Evolutionary conservation across 1,140 invertebrate genomes (phyloP), one percentile per base, ranked within the genome.

Genomic region (Stegodyphus dumicola): DNA sequence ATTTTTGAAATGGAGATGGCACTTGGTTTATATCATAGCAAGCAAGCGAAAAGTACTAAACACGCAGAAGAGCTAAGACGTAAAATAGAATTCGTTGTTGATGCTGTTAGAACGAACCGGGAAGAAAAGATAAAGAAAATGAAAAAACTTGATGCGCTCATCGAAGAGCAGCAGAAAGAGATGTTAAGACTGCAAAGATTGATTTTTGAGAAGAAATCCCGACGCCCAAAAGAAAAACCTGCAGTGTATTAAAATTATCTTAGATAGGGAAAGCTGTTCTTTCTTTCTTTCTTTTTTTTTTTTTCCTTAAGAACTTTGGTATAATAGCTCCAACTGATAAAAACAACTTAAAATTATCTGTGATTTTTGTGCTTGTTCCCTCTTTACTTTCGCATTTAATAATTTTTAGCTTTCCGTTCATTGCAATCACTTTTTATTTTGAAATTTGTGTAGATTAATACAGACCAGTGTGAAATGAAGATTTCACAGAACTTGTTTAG

Each of bases 91-190:
- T 70, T 85, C 17, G 65, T 85, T 10, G 7, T 85, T 1, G 33
- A 18, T 2, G 56, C 48, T 6, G 3, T 52, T 11, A 75, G 49
- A 18, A 18, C 17, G 3, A 51, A 15, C 13, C 13, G 51, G n/a
- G 52, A 54, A 9, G 49, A n/a, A 6, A 66, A 56, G 15, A 11
- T 13, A 5, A 64, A 48, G 6, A 64, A 84, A 60, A 54, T 84
- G 2, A n/a, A 15, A 17, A 75, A 60, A 3, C 60, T 84, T 10
- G 81, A 84, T 69, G 49, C 9, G 7, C 15, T 84, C 3, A 76
- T 84, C 6, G 73, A 84, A 51, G 81, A 84, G 17, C 81, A 84
- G 6, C 81, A 76, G 33, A 17, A 48, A 0, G 81, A 84, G 51
- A 75, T 84, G 4, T 3, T 10, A 33, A 65, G 81, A 33, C 49